phyloP scores from a whole-genome alignment of 2,888 invertebrate genomes.

The Tribolium freemani region DNA sequence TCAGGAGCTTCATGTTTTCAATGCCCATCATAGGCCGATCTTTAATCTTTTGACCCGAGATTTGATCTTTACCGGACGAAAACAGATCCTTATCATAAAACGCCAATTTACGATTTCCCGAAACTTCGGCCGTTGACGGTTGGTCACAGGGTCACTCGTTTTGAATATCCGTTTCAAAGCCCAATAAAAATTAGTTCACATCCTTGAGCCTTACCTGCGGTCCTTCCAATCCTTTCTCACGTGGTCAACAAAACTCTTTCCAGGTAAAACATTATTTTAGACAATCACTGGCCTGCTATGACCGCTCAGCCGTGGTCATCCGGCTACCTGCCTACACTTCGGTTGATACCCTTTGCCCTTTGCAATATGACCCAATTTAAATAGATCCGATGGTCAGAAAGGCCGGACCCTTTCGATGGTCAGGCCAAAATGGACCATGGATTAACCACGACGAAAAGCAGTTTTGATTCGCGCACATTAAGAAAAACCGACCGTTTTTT shows the following conservation, averaged over 20 bases:
- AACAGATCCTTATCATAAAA: constrained; percentile 13
- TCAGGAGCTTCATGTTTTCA: constrained; percentile 50
- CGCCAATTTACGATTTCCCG: constrained; percentile 4
- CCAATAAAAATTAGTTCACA: constrained; percentile 59
- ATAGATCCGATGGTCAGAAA: constrained; percentile 51
- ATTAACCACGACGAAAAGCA: background rate
- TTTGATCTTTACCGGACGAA: constrained; percentile 48
- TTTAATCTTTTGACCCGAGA: constrained; percentile 65
- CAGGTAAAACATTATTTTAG: constrained; percentile 49
- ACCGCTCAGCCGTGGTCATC: constrained; percentile 52
- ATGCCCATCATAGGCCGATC: constrained; percentile 57
- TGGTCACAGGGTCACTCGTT: constrained; percentile 47
- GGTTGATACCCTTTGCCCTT: constrained; percentile 59
- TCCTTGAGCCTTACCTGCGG: constrained; percentile 54
- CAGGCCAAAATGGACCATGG: constrained; percentile 53
- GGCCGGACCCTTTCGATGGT: constrained; percentile 42
- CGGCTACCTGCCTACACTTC: constrained; percentile 59
- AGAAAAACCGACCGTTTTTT: background rate
- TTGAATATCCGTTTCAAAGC: constrained; percentile 24
- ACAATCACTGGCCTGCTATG: constrained; percentile 46
- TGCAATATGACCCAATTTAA: constrained; percentile 62
- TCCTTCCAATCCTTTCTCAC: constrained; percentile 48
- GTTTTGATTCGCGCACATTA: constrained; percentile 1
- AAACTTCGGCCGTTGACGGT: background rate
- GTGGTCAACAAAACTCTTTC: constrained; percentile 46